Percentiles rank a stretch among this genome's conserved stretches.
phyloP scores from a whole-genome alignment of 2,888 invertebrate species.

The Dusona sp. region DNA sequence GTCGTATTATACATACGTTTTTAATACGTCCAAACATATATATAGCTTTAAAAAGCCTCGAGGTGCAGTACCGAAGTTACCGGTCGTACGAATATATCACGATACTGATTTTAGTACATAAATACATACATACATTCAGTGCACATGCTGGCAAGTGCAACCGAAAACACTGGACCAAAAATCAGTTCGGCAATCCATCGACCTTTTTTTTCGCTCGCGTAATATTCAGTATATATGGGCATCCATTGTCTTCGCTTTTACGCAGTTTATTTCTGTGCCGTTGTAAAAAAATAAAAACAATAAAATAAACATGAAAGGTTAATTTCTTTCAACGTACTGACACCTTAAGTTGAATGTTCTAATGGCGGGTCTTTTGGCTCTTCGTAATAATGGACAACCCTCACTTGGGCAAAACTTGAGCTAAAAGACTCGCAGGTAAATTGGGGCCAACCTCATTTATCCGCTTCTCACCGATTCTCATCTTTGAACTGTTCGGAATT shows the following conservation, averaged over 20 bases:
- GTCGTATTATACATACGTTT: conserved; percentile 28
- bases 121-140: background rate
- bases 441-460: no score
- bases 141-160: conserved; percentile 9
- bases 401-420: background rate
- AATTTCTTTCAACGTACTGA: conserved; percentile 23
- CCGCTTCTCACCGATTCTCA: background rate
- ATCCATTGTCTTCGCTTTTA: conserved; percentile 54
- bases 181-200: conserved; percentile 57
- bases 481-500: background rate
- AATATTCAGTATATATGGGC: background rate
- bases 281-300: background rate
- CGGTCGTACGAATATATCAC: conserved; percentile 11
- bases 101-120: conserved; percentile 33
- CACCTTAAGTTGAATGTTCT: conserved; percentile 46
- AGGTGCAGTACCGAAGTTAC: conserved; percentile 58
- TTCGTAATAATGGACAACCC: conserved; percentile 5
- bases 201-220: conserved; percentile 33
- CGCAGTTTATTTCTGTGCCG: conserved; percentile 5
- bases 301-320: background rate
- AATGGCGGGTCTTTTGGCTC: conserved; percentile 36
- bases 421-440: background rate
- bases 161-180: conserved; percentile 36
- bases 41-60: conserved; percentile 34
- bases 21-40: conserved; percentile 16